Base-by-base conservation (phyloP, 2,888 invertebrate genomes). In the Eupithecia vulgata region DNA sequence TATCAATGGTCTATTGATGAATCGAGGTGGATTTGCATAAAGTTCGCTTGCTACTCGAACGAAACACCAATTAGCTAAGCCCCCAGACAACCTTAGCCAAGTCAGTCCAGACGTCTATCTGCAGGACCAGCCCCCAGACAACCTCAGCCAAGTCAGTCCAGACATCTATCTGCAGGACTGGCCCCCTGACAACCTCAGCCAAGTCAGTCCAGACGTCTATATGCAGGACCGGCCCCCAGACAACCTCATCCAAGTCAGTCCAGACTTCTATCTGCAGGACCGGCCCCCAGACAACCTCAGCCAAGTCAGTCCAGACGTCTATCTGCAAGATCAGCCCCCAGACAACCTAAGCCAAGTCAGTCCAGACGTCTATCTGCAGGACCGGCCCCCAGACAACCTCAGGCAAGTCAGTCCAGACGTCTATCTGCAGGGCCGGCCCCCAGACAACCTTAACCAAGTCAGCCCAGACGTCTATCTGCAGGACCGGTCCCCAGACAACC, bases 201-300 rank as follows among this genome's bases (percentile, higher is more conserved):
- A 12, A 57, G 57, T 57, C 52, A 21, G 52, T 57, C 57, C 57
- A 57, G 25, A 25, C 87, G 61, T 66, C 48, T 73, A 61, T 61
- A 30, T 71, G 90, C n/a, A 86, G 85, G 90, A 88, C 85, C 25
- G 12, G 7, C 37, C 37, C 37, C 37, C 48, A 13, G n/a, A 12
- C 40, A 40, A 40, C 45, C 45, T 17, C 17, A 45, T 15, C 57
- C 57, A 12, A 57, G 57, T 57, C 52, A 21, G 52, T 57, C 57
- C 57, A 57, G 25, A 25, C 87, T 61, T 66, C 48, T 73, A 61
- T 61, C 61, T 71, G 90, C n/a, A 86, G 85, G 90, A 88, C 85
- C 25, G 12, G 7, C 37, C 37, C 37, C 37, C 48, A 13, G n/a
- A 12, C 40, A 40, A 40, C 45, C 45, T 17, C 17, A 45, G 45